Evolutionary conservation across 2,888 invertebrate species (phyloP).

Genomic region (Argyresthia goedartella): DNA sequence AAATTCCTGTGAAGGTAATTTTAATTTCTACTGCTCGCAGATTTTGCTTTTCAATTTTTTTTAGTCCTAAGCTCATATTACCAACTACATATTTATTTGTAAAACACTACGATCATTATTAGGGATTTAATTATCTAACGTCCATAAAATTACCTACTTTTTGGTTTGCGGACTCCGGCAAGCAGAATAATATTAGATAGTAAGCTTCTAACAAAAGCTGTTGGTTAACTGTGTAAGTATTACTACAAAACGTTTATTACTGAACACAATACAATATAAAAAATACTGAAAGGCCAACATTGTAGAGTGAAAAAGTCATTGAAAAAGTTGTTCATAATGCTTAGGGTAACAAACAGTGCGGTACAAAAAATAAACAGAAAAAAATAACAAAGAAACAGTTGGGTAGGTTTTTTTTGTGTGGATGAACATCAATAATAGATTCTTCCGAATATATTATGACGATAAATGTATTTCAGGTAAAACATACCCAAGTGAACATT

Average conservation of each 20-base stretch:
- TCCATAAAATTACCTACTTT: too few relatives aligned
- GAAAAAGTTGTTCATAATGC: constrained; percentile 9
- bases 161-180: not conserved
- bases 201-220: not conserved
- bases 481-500: constrained; percentile 9
- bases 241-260: constrained; percentile 31
- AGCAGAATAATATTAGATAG: not conserved
- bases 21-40: too few relatives aligned
- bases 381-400: constrained; percentile 4
- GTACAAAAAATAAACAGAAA: not conserved
- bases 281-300: constrained; percentile 10
- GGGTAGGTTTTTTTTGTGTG: constrained; percentile 1
- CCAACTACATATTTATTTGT: too few relatives aligned
- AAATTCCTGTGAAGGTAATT: too few relatives aligned
- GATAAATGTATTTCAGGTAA: not conserved
- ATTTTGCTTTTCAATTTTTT: too few relatives aligned
- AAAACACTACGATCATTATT: too few relatives aligned
- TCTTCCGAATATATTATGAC: not conserved
- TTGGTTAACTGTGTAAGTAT: constrained; percentile 16
- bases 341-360: not conserved
- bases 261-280: constrained; percentile 18
- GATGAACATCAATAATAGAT: constrained; percentile 3
- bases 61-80: too few relatives aligned
- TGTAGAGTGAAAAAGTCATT: constrained; percentile 1
- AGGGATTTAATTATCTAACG: too few relatives aligned